Evolutionary conservation across 2,888 invertebrate genomes (phyloP).

Genomic region (Polyploca ridens): DNA sequence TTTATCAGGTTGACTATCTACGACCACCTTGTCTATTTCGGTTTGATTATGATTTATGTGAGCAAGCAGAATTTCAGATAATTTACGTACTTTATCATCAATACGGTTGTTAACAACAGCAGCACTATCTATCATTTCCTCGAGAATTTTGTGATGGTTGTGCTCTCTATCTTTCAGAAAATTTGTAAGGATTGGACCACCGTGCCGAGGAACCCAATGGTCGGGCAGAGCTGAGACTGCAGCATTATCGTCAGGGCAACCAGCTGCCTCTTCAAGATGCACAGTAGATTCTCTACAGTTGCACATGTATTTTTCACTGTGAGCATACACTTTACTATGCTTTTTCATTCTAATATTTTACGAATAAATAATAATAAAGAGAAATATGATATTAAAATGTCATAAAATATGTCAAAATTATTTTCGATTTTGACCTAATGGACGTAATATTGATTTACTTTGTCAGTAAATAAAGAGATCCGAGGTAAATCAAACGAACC

Average conservation of each 20-base stretch:
- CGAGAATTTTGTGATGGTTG: slow-evolving; percentile 45
- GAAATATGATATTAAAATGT: not conserved
- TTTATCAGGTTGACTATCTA: slow-evolving; percentile 28
- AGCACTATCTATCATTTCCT: slow-evolving; percentile 45
- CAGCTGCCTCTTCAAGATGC: slow-evolving; percentile 41
- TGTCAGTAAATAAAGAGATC: not conserved
- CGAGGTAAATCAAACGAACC: no score
- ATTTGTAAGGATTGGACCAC: slow-evolving; percentile 59
- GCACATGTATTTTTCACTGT: slow-evolving; percentile 10
- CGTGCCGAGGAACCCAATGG: slow-evolving; percentile 57
- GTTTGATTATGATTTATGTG: slow-evolving; percentile 58
- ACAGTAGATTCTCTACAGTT: slow-evolving; percentile 21
- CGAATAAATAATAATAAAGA: not conserved
- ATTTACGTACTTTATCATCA: slow-evolving; percentile 52
- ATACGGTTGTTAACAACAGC: slow-evolving; percentile 50
- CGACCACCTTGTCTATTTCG: slow-evolving; percentile 55
- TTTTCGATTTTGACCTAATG: not conserved
- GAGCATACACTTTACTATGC: not conserved
- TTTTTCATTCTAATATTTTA: not conserved
- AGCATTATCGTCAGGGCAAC: slow-evolving; percentile 59
- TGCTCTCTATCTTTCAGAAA: slow-evolving; percentile 60
- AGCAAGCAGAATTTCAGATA: slow-evolving; percentile 55
- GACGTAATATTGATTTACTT: not conserved
- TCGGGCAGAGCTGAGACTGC: slow-evolving; percentile 67
- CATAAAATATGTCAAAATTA: slow-evolving; percentile 3